phyloP scores from a whole-genome alignment of 1,140 invertebrate genomes.

The Rhopalosiphum padi region DNA sequence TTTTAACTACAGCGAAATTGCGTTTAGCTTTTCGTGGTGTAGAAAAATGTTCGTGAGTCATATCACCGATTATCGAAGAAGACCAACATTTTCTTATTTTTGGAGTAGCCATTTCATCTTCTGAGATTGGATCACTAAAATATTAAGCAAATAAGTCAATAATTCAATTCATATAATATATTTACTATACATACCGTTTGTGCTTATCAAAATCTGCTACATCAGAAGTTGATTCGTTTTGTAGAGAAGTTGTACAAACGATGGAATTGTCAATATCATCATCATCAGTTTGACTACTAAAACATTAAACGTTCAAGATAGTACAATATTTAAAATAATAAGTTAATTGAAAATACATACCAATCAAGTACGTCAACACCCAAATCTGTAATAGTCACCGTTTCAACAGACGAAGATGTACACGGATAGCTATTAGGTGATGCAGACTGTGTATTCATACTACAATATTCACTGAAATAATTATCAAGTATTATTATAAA shows the following conservation, averaged over 20 bases:
- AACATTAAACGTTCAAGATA: too few species aligned
- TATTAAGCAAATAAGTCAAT: slow-evolving; percentile 1
- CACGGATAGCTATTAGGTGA: not conserved
- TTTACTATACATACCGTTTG: slow-evolving; percentile 16
- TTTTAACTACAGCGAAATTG: slow-evolving; percentile 27
- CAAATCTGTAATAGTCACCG: not conserved
- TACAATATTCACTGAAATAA: slow-evolving; percentile 18
- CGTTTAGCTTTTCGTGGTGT: not conserved
- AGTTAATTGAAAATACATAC: too few species aligned
- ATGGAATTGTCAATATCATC: too few species aligned
- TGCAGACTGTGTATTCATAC: too few species aligned
- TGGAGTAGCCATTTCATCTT: not conserved
- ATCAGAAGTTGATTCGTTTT: too few species aligned
- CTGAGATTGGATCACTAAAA: not conserved
- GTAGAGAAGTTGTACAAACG: too few species aligned
- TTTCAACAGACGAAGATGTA: not conserved
- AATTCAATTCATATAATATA: slow-evolving; percentile 10
- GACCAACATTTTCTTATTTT: slow-evolving; percentile 7
- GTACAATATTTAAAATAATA: too few species aligned
- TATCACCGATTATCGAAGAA: not conserved
- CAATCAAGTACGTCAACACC: not conserved
- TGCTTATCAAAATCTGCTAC: not conserved
- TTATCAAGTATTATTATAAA: not conserved
- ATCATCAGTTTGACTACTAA: too few species aligned
- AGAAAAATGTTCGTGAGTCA: slow-evolving; percentile 8